These are phyloP conservation scores for Pseudomugil tenellus DNA, from an alignment of 2,797 vertebrate species.

Conservation along the genomic window DNA sequence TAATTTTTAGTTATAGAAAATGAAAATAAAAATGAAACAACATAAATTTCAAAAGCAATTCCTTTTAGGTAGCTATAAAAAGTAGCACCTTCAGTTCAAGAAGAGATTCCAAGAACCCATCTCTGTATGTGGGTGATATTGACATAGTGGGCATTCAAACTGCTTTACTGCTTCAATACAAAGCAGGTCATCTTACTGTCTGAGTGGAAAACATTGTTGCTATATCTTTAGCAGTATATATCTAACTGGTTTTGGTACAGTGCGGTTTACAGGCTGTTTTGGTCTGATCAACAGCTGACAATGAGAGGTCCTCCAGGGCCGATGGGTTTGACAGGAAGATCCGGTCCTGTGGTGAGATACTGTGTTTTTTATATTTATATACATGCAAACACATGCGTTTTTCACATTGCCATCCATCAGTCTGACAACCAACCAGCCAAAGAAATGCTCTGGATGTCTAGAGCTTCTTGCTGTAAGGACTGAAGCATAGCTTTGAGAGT, in stretches of 20 bases:
- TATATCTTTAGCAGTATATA: not conserved
- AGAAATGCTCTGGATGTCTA: slow-evolving; percentile 23
- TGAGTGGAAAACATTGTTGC: not conserved
- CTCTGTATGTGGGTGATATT: not conserved
- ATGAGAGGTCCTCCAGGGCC: slow-evolving; percentile 94
- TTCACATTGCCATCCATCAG: slow-evolving; percentile 13
- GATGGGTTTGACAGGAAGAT: slow-evolving; percentile 91
- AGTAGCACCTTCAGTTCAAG: not conserved
- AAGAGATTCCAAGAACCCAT: not conserved
- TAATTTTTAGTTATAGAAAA: not conserved
- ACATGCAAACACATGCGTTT: not conserved
- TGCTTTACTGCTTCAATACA: not conserved
- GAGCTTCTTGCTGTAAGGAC: slow-evolving; percentile 23
- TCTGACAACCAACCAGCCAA: slow-evolving; percentile 32
- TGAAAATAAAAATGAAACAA: not conserved
- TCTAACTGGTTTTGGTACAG: not conserved
- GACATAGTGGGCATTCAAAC: no score
- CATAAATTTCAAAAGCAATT: not conserved
- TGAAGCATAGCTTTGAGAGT: not conserved
- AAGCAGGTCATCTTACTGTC: not conserved
- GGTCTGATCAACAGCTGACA: slow-evolving; percentile 85
- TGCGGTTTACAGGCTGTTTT: slow-evolving; percentile 34
- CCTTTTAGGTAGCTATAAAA: not conserved
- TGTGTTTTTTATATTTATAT: not conserved
- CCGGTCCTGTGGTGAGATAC: slow-evolving; percentile 93